Base-by-base conservation (phyloP, 1,140 invertebrate species). In the Melipona quadrifasciata region DNA sequence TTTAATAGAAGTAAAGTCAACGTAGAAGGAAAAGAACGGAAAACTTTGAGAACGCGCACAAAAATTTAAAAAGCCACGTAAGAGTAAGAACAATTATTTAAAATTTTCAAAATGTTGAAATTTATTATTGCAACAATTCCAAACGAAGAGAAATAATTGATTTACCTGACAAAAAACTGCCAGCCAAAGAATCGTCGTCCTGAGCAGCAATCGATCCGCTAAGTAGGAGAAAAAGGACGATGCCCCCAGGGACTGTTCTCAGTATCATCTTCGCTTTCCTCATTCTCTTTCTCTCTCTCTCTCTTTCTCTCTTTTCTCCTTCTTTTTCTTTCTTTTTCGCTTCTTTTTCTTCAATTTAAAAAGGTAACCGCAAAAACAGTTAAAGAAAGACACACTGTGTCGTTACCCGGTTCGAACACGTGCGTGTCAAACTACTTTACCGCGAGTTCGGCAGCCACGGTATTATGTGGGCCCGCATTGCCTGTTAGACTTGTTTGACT, bases 91-190 rank as follows among this genome's bases (percentile, higher is more conserved):
- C 6, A 4, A 39, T 47, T 47, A 47, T 8, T 47, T 47, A n/a
- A 47, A 27, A 39, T 58, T 61, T 12, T 4, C 16, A 61, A 27
- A 47, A 17, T 24, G 10, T 39, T 58, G 8, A 19, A 47, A 58
- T 47, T 5, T 51, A 27, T n/a, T 47, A 21, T 2, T 17, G 8
- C 16, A 51, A 55, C n/a, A 8, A 5, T 55, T 61, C 6, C 34
- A 27, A 11, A 16, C 17, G 27, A 10, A 21, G 58, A 47, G 3
- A 39, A 58, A 77, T 58, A 51, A 47, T 77, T 11, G 24, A 73
- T 74, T 89, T 95, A 97, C 97, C 97, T 95, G 97, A 97, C 27
- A 97, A 94, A 91, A 97, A 97, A 90, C 96, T 97, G 87, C 96
- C 96, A 83, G 97, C 96, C 89, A 97, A 95, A 19, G 97, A 97